A percentile compares a stretch with the other conserved stretches of the same genome.
These are phyloP conservation scores for Tachina lurida DNA, from an alignment of 2,888 invertebrate genomes.

Conservation along the genomic window DNA sequence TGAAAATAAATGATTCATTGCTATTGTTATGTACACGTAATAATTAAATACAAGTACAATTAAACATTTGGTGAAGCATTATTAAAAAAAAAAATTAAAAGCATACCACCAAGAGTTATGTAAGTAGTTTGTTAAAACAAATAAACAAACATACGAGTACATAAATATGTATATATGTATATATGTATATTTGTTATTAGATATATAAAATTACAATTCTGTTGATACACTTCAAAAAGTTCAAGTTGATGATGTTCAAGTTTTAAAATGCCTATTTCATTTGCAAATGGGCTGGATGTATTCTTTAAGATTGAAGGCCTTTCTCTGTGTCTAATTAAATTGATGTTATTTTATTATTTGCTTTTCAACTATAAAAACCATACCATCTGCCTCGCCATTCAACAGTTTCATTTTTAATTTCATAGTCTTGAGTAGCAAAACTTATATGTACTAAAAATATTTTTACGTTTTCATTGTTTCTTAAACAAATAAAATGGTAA, in stretches of 20 bases:
- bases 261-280: slow-evolving; percentile 4
- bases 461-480: background rate
- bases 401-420: slow-evolving; percentile 53
- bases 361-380: background rate
- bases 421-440: slow-evolving; percentile 40
- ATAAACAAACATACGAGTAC: too few relatives aligned
- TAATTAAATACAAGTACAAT: background rate
- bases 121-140: background rate
- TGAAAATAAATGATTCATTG: too few relatives aligned
- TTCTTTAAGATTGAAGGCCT: slow-evolving; percentile 52
- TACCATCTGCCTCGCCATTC: background rate
- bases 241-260: slow-evolving; percentile 46
- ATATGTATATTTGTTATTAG: background rate
- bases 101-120: background rate
- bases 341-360: background rate
- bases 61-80: background rate
- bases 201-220: background rate
- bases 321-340: background rate
- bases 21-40: too few relatives aligned
- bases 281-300: slow-evolving; percentile 25
- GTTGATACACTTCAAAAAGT: slow-evolving; percentile 41
- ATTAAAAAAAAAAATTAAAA: background rate
- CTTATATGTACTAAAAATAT: background rate
- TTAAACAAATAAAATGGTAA: slow-evolving; percentile 26
- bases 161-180: too few relatives aligned